These are phyloP conservation scores for Vombatus ursinus DNA, from an alignment of 2,113 vertebrate genomes.

Conservation along the genomic window DNA sequence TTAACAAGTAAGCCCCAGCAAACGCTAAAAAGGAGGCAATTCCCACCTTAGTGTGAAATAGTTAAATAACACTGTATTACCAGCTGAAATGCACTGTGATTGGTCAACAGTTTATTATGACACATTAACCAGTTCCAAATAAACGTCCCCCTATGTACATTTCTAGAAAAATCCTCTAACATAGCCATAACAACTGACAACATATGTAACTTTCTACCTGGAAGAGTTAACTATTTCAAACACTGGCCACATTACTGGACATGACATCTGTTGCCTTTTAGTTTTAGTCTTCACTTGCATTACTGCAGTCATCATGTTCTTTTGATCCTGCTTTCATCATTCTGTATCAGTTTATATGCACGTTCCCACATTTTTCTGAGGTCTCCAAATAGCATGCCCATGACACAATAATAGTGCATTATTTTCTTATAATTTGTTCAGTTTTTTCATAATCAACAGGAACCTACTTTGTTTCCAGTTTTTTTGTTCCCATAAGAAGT, in stretches of 20 bases:
- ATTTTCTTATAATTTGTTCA: not conserved
- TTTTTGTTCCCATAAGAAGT: not conserved
- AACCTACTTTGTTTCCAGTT: not conserved
- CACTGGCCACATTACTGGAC: not conserved
- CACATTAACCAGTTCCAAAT: not conserved
- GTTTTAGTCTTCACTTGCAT: not conserved
- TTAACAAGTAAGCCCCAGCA: not conserved
- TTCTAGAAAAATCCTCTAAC: not conserved
- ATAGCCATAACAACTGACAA: not conserved
- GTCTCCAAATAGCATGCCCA: not conserved
- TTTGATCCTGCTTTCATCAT: not conserved
- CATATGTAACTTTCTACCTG: not conserved
- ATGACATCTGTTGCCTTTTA: not conserved
- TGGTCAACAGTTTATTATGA: not conserved
- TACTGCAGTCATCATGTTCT: not conserved
- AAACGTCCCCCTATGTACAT: not conserved
- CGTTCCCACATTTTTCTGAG: not conserved
- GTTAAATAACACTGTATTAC: not conserved
- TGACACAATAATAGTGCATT: not conserved
- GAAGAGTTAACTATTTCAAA: not conserved
- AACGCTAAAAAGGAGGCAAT: not conserved
- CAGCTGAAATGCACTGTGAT: not conserved
- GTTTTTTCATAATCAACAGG: not conserved
- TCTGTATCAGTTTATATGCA: not conserved
- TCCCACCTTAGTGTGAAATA: not conserved